Evolutionary conservation across 2,113 vertebrate genomes (phyloP).

Genomic region (Hyaena hyaena): DNA sequence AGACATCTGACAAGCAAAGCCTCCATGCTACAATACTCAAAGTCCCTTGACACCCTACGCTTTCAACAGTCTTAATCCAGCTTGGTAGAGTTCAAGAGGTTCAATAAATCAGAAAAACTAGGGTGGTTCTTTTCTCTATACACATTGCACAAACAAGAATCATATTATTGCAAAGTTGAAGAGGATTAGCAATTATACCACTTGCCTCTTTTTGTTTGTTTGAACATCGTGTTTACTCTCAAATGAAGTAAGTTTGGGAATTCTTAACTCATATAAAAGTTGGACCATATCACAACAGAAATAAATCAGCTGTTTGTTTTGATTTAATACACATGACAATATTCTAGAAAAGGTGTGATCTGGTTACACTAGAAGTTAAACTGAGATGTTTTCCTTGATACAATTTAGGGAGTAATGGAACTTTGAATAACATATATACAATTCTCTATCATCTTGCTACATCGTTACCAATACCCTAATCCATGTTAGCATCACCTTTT

Average conservation of each 20-base stretch:
- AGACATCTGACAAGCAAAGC: constrained; percentile 74
- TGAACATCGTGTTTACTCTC: constrained; percentile 40
- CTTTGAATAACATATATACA: not conserved
- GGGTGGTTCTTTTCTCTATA: not conserved
- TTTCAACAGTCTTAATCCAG: constrained; percentile 63
- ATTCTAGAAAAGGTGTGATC: not conserved
- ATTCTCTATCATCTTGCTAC: not conserved
- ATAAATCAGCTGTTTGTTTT: constrained; percentile 2
- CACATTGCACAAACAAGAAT: not conserved
- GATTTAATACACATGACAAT: not conserved
- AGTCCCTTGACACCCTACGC: constrained; percentile 61
- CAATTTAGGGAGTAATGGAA: not conserved
- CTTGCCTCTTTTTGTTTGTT: not conserved
- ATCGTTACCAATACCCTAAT: not conserved
- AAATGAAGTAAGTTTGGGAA: constrained; percentile 25
- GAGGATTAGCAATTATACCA: not conserved
- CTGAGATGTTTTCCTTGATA: not conserved
- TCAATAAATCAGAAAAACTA: constrained; percentile 49
- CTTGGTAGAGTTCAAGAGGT: constrained; percentile 63
- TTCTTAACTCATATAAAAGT: constrained; percentile 8
- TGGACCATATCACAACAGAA: not conserved
- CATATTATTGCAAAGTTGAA: not conserved
- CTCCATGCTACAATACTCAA: constrained; percentile 62
- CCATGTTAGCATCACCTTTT: not conserved
- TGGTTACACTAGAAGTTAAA: not conserved